These are phyloP conservation scores for Hippocampus kuda DNA, from an alignment of 2,797 vertebrate species.

Conservation along the genomic window DNA sequence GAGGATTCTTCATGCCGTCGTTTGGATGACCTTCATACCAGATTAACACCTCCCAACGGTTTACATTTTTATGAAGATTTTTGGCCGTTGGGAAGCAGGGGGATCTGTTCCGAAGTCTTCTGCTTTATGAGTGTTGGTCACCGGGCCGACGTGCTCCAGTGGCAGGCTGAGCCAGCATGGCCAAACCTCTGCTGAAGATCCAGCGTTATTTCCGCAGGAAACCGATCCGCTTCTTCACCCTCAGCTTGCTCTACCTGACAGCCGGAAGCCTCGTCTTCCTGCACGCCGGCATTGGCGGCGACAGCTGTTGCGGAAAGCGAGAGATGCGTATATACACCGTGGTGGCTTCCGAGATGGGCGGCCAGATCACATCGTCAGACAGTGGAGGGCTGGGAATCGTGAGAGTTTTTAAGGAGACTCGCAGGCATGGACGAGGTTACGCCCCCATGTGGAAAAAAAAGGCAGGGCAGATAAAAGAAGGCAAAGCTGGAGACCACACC, in stretches of 20 bases:
- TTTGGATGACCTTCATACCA: constrained; percentile 30
- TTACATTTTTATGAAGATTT: constrained; percentile 15
- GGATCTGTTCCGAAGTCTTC: constrained; percentile 25
- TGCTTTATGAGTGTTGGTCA: constrained; percentile 57
- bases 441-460: constrained; percentile 76
- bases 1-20: constrained; percentile 30
- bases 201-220: constrained; percentile 88
- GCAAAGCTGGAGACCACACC: constrained; percentile 63
- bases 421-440: constrained; percentile 59
- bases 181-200: constrained; percentile 83
- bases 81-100: constrained; percentile 8
- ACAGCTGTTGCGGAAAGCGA: constrained; percentile 49
- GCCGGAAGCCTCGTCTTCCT: constrained; percentile 90
- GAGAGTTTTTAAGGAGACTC: constrained; percentile 67
- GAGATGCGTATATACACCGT: constrained; percentile 44
- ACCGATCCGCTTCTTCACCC: constrained; percentile 85
- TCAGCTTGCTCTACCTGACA: constrained; percentile 87
- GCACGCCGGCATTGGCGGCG: constrained; percentile 76
- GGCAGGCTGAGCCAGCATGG: constrained; percentile 73
- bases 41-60: constrained; percentile 27
- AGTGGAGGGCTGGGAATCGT: constrained; percentile 64
- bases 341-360: constrained; percentile 39
- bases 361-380: constrained; percentile 36
- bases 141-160: constrained; percentile 34
- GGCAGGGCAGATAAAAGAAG: constrained; percentile 32